Conservation (phyloP, 2,113 vertebrate genomes). For the Hemicordylus capensis region DNA sequence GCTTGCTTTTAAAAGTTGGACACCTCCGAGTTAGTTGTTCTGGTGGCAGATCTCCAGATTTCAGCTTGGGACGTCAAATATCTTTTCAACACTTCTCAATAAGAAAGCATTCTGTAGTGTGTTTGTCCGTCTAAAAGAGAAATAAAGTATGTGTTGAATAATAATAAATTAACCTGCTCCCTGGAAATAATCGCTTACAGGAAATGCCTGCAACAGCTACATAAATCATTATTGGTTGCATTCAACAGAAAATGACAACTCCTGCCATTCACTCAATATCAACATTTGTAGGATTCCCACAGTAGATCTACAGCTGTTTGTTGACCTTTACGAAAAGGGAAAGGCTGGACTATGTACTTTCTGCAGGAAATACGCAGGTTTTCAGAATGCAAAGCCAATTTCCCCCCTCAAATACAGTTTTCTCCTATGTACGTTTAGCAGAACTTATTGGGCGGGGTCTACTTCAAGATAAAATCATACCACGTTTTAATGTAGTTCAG, state of each 20-base stretch:
- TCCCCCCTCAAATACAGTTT: conserved; percentile 5
- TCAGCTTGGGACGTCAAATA: too few species aligned
- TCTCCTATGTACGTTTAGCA: conserved; percentile 23
- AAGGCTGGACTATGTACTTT: conserved; percentile 18
- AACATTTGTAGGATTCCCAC: conserved; percentile 57
- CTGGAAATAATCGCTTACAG: conserved; percentile 35
- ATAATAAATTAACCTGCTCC: conserved; percentile 9
- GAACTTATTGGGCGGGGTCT: conserved; percentile 32
- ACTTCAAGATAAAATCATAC: background rate
- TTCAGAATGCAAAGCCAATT: conserved; percentile 53
- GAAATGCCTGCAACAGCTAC: conserved; percentile 32
- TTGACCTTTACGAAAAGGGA: conserved; percentile 67
- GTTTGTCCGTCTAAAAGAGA: background rate
- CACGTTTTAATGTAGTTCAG: background rate
- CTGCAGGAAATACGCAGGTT: conserved; percentile 56
- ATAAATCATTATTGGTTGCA: background rate
- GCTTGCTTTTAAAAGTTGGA: too few species aligned
- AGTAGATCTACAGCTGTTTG: conserved; percentile 71
- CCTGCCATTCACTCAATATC: conserved; percentile 5
- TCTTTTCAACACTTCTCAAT: background rate
- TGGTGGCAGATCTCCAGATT: too few species aligned
- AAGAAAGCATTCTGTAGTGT: background rate
- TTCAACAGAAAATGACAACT: background rate
- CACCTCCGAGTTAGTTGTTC: too few species aligned
- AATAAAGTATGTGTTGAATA: background rate